phyloP scores from a whole-genome alignment of 2,797 vertebrate species.

The Chromobotia macracanthus region DNA sequence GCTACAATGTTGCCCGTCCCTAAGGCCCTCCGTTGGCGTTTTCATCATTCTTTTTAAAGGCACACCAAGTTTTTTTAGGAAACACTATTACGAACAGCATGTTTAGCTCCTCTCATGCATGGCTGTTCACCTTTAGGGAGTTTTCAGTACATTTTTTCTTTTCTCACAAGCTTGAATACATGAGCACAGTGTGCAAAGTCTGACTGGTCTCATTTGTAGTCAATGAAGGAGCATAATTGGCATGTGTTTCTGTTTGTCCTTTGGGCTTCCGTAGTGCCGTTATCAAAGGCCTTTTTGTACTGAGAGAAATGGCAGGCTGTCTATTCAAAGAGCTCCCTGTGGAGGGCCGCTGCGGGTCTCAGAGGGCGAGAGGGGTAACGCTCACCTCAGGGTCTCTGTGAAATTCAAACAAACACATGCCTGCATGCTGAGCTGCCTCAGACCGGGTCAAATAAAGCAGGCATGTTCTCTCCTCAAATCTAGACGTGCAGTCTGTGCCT shows the following conservation, averaged over 20 bases:
- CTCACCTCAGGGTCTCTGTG: slow-evolving; percentile 50
- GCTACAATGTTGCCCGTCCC: background rate
- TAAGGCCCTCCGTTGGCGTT: slow-evolving; percentile 15
- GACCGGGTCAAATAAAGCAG: slow-evolving; percentile 21
- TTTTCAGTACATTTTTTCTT: background rate
- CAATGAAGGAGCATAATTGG: slow-evolving; percentile 48
- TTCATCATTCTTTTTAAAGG: slow-evolving; percentile 31
- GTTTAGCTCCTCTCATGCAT: slow-evolving; percentile 36
- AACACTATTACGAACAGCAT: slow-evolving; percentile 8
- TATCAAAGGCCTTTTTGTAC: slow-evolving; percentile 53
- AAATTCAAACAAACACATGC: slow-evolving; percentile 43
- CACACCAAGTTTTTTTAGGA: slow-evolving; percentile 7
- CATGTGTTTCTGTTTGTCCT: slow-evolving; percentile 45
- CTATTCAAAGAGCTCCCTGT: slow-evolving; percentile 52
- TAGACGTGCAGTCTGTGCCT: slow-evolving; percentile 15
- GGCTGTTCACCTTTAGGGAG: slow-evolving; percentile 40
- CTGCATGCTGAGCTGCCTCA: slow-evolving; percentile 43
- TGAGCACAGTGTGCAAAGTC: slow-evolving; percentile 26
- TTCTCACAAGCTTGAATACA: slow-evolving; percentile 11
- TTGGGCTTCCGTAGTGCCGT: slow-evolving; percentile 48
- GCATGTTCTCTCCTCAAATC: slow-evolving; percentile 6
- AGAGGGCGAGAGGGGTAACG: slow-evolving; percentile 44
- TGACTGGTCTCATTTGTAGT: slow-evolving; percentile 52
- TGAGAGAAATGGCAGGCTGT: slow-evolving; percentile 44
- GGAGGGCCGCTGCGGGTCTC: slow-evolving; percentile 38